A percentile compares a stretch with the other conserved stretches of the same genome.
These are phyloP conservation scores for Ptilonorhynchus violaceus DNA, from an alignment of 2,113 vertebrate species.

Conservation along the genomic window DNA sequence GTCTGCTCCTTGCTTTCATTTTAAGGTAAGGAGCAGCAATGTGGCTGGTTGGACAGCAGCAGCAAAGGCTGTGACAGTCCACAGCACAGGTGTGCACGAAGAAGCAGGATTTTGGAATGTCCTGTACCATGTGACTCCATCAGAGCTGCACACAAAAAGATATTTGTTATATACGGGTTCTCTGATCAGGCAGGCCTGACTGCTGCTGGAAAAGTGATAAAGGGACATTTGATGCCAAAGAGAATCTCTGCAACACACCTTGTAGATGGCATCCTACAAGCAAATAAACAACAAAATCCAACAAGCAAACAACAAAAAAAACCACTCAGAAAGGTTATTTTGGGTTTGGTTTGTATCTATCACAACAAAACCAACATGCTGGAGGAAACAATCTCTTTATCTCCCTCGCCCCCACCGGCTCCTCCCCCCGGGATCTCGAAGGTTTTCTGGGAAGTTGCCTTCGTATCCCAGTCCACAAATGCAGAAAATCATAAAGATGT, in stretches of 20 bases:
- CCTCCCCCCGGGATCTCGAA: background rate
- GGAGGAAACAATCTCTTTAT: background rate
- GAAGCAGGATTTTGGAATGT: background rate
- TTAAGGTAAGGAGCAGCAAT: background rate
- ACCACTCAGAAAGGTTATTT: background rate
- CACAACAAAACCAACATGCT: background rate
- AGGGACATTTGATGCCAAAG: background rate
- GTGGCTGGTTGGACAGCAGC: accelerated
- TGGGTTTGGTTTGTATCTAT: background rate
- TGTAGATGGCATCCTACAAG: background rate
- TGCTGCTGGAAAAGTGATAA: background rate
- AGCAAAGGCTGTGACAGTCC: background rate
- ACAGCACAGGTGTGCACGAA: background rate
- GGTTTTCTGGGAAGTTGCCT: background rate
- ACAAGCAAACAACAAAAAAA: background rate
- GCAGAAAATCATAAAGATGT: slow-evolving; percentile 20
- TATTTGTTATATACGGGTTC: background rate
- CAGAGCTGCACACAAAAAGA: background rate
- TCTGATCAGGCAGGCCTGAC: background rate
- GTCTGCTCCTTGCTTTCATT: background rate
- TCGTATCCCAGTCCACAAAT: slow-evolving; percentile 6
- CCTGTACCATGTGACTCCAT: too few species aligned
- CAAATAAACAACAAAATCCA: background rate
- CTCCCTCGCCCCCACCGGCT: too few species aligned
- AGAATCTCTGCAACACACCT: background rate